These are phyloP conservation scores for Lateolabrax maculatus DNA, from an alignment of 2,797 vertebrate species.

Conservation along the genomic window DNA sequence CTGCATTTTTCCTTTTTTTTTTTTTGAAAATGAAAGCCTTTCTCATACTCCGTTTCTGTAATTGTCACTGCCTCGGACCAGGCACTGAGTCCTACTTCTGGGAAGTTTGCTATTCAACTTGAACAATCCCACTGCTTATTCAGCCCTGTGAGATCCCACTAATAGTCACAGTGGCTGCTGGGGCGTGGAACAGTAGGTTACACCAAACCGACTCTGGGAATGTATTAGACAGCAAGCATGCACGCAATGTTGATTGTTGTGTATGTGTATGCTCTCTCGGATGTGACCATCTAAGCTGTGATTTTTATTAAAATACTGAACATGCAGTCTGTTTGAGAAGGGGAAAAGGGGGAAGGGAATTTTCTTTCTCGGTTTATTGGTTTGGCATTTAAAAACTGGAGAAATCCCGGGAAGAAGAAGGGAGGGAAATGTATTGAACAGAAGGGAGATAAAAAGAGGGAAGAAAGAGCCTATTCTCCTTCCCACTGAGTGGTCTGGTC, in stretches of 20 bases:
- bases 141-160: conserved; percentile 77
- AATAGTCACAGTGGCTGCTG: conserved; percentile 75
- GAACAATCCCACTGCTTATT: conserved; percentile 76
- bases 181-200: conserved; percentile 63
- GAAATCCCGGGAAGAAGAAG: conserved; percentile 72
- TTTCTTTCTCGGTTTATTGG: conserved; percentile 82
- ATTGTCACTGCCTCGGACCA: conserved; percentile 46
- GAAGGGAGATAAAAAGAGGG: conserved; percentile 66
- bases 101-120: conserved; percentile 71
- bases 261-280: conserved; percentile 57
- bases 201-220: conserved; percentile 72
- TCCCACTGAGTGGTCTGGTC: conserved; percentile 68
- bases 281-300: conserved; percentile 76
- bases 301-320: conserved; percentile 82
- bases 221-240: conserved; percentile 53
- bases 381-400: conserved; percentile 81
- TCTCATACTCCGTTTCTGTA: conserved; percentile 23
- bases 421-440: conserved; percentile 70
- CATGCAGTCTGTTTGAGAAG: conserved; percentile 66
- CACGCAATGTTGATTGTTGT: conserved; percentile 30
- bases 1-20: conserved; percentile 8
- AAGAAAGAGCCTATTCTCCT: conserved; percentile 59
- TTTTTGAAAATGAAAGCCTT: conserved; percentile 52
- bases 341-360: conserved; percentile 59
- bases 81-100: conserved; percentile 34